A percentile compares a stretch with the other conserved stretches of the same genome.
phyloP scores from a whole-genome alignment of 2,113 vertebrate genomes.

The Gnathonemus echidnorhynchus region DNA sequence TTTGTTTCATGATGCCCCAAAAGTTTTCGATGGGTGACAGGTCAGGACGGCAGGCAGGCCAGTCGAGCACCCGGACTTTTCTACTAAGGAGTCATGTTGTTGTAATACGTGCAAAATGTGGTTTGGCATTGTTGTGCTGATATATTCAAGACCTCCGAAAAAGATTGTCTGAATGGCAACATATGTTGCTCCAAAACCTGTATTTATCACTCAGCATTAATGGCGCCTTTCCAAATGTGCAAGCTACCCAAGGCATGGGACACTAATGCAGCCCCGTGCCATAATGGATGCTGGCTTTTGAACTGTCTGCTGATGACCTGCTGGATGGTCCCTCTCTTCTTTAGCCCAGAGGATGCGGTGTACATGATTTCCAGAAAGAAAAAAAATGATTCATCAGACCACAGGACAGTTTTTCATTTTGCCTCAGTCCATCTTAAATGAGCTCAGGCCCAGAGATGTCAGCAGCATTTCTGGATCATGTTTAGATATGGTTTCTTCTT shows the following conservation, averaged over 20 bases:
- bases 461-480: not conserved
- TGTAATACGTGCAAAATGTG: not conserved
- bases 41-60: too few species aligned
- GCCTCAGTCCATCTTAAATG: not conserved
- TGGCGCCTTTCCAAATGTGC: not conserved
- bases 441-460: not conserved
- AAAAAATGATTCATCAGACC: not conserved
- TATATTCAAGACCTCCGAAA: not conserved
- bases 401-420: not conserved
- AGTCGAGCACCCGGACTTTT: too few species aligned
- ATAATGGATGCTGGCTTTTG: not conserved
- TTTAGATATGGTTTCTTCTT: not conserved
- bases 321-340: not conserved
- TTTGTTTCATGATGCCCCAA: too few species aligned
- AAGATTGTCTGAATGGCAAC: not conserved
- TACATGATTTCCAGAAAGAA: not conserved
- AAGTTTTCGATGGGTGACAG: too few species aligned
- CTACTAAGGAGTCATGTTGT: not conserved
- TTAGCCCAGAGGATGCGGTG: not conserved
- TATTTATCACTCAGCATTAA: not conserved
- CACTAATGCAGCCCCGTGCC: not conserved
- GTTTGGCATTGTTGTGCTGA: not conserved
- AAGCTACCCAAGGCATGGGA: not conserved
- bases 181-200: not conserved
- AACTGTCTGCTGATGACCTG: not conserved